phyloP scores from a whole-genome alignment of 2,797 vertebrate genomes.

The Bradypus variegatus region DNA sequence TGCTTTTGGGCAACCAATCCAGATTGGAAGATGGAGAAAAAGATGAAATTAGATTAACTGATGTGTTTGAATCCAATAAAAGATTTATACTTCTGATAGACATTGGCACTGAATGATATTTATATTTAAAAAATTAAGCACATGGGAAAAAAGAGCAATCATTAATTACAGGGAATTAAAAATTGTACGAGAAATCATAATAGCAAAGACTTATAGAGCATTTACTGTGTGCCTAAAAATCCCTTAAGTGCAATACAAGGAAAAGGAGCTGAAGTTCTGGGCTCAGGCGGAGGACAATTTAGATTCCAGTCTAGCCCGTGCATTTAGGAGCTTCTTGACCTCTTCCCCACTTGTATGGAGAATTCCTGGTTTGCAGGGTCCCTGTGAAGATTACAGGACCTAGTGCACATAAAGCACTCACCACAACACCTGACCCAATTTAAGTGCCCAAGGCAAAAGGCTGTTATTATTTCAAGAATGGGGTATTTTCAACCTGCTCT shows the following conservation, averaged over 20 bases:
- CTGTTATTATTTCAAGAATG: background rate
- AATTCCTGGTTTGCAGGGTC: background rate
- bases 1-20: background rate
- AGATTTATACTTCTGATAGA: background rate
- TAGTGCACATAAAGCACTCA: background rate
- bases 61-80: background rate
- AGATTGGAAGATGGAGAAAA: background rate
- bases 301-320: background rate
- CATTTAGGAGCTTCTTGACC: background rate
- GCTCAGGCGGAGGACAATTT: background rate
- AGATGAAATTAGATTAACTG: background rate
- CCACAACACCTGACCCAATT: background rate
- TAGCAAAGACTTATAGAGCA: background rate
- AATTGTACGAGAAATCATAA: background rate
- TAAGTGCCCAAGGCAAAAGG: background rate
- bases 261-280: background rate
- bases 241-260: background rate
- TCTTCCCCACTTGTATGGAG: background rate
- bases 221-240: background rate
- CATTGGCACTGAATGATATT: background rate
- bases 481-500: background rate
- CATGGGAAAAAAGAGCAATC: background rate
- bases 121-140: background rate
- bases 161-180: background rate
- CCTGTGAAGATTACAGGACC: background rate